Evolutionary conservation across 2,113 vertebrate species (phyloP).

Genomic region (Actenoides lindsayi): DNA sequence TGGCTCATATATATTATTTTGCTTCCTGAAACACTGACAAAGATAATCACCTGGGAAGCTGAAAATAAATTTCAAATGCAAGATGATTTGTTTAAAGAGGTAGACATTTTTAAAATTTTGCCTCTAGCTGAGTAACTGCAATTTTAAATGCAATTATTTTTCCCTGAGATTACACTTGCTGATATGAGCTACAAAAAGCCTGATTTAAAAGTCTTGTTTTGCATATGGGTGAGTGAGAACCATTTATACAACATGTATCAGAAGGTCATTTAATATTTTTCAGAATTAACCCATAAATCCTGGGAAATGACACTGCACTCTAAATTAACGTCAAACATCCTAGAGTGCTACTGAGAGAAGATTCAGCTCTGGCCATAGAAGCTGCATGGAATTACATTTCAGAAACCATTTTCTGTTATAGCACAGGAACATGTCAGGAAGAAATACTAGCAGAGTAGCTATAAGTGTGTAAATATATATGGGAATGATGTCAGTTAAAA

Average conservation of each 20-base stretch:
- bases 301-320: slow-evolving; percentile 21
- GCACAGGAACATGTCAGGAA: neutral
- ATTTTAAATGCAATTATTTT: slow-evolving; percentile 41
- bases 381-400: neutral
- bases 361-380: neutral
- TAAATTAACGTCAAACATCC: slow-evolving; percentile 15
- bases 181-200: neutral
- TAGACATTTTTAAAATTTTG: neutral
- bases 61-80: slow-evolving; percentile 18
- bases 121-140: neutral
- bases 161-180: neutral
- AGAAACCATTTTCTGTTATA: slow-evolving; percentile 6
- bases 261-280: slow-evolving; percentile 51
- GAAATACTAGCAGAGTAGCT: neutral
- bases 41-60: neutral
- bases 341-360: neutral
- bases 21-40: neutral
- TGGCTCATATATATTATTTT: neutral
- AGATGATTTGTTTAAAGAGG: neutral
- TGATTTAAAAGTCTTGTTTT: slow-evolving; percentile 25
- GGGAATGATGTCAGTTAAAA: neutral
- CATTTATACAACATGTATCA: neutral
- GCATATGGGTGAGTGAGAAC: slow-evolving; percentile 42
- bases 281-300: slow-evolving; percentile 51
- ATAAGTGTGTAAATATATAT: slow-evolving; percentile 8